These are phyloP conservation scores for Rhinophrynus dorsalis DNA, from an alignment of 2,797 vertebrate genomes.

Conservation along the genomic window DNA sequence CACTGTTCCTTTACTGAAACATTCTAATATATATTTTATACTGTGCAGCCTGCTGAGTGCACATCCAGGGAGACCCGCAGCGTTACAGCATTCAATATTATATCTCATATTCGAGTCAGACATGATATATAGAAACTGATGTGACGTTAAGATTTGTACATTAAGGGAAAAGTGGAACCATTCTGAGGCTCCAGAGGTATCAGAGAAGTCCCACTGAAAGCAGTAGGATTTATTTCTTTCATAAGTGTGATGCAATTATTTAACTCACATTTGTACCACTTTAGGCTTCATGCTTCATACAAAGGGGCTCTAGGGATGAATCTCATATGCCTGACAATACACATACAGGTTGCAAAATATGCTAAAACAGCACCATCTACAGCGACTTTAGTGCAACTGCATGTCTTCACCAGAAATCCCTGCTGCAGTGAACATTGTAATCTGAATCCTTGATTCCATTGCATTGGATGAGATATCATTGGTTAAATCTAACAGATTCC, in stretches of 20 bases:
- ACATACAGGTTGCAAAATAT: background rate
- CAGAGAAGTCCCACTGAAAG: background rate
- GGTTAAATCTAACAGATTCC: too few species aligned
- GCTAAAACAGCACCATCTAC: slow-evolving; percentile 16
- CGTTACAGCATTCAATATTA: too few species aligned
- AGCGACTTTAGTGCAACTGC: background rate
- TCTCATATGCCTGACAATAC: background rate
- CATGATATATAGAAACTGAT: background rate
- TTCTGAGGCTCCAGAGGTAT: background rate
- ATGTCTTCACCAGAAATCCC: background rate
- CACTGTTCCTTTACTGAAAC: too few species aligned
- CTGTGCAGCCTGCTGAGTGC: too few species aligned
- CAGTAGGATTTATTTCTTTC: background rate
- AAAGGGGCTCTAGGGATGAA: background rate
- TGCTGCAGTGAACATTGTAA: too few species aligned
- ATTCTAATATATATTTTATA: too few species aligned
- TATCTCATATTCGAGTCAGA: too few species aligned
- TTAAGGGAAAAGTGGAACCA: background rate
- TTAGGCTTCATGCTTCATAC: background rate
- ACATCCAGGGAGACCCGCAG: too few species aligned
- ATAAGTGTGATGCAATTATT: slow-evolving; percentile 1
- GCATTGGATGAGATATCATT: too few species aligned
- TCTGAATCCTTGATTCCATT: too few species aligned
- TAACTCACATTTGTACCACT: background rate
- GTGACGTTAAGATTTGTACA: background rate